Percentiles rank a stretch among this genome's conserved stretches.
Conservation (phyloP, 1,140 invertebrate species). For the Nomia melanderi region DNA sequence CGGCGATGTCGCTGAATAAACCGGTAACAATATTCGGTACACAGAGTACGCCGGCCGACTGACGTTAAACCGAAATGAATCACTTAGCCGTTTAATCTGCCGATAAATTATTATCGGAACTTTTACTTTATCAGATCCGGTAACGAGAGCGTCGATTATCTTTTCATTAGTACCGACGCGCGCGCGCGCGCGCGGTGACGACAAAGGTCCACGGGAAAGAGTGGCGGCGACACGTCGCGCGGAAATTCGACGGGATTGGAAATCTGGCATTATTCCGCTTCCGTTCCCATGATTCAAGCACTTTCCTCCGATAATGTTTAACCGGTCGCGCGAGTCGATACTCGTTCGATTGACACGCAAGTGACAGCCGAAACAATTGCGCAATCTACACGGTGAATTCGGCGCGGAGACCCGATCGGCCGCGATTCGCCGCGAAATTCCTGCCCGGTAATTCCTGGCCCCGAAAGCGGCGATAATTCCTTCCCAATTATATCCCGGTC, state of each 20-base stretch:
- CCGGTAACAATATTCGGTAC: conserved; percentile 24
- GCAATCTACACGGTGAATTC: conserved; percentile 26
- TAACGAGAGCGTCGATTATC: neutral
- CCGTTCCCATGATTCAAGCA: neutral
- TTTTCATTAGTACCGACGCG: no score
- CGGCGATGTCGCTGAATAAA: conserved; percentile 39
- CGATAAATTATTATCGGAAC: conserved; percentile 34
- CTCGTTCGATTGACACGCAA: conserved; percentile 31
- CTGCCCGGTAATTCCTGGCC: neutral
- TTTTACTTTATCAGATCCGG: neutral
- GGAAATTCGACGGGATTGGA: neutral
- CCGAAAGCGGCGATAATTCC: conserved; percentile 10
- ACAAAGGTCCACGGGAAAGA: neutral
- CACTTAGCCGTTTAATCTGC: neutral
- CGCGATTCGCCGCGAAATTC: conserved; percentile 5
- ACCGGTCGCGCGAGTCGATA: neutral
- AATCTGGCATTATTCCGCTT: neutral
- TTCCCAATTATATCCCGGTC: conserved; percentile 9
- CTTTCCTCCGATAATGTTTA: conserved; percentile 32
- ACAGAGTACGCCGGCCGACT: neutral
- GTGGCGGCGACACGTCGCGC: neutral
- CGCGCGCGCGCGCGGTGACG: no score
- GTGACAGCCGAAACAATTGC: conserved; percentile 38
- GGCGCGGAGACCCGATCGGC: neutral
- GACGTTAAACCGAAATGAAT: conserved; percentile 44